Evolutionary conservation across 2,113 vertebrate species (phyloP).

Genomic region (Pluvianellus socialis): DNA sequence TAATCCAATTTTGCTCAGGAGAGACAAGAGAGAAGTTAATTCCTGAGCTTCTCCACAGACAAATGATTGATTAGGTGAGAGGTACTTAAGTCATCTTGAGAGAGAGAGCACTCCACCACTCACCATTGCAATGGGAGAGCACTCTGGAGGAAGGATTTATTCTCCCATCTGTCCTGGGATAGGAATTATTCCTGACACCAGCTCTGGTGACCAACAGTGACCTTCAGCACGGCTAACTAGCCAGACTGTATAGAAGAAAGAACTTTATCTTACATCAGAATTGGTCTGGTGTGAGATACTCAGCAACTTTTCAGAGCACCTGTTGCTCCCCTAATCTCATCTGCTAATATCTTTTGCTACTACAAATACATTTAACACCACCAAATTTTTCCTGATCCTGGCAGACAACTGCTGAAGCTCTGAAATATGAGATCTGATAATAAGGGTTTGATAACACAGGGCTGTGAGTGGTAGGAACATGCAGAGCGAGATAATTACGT

Average conservation of each 20-base stretch:
- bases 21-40: background rate
- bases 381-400: background rate
- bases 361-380: background rate
- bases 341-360: background rate
- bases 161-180: background rate
- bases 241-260: background rate
- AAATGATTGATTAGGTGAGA: background rate
- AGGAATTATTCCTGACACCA: background rate
- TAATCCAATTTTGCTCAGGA: background rate
- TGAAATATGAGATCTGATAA: too few species aligned
- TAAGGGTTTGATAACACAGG: background rate
- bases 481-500: background rate
- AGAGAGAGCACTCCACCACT: too few species aligned
- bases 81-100: background rate
- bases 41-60: background rate
- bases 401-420: background rate
- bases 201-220: background rate
- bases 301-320: background rate
- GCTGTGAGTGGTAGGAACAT: background rate
- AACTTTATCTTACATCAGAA: background rate
- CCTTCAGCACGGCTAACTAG: background rate
- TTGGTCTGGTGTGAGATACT: background rate
- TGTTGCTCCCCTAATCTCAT: rapidly evolving
- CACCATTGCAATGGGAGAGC: background rate
- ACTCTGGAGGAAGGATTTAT: background rate